Evolutionary conservation across 2,113 vertebrate genomes (phyloP).

Genomic region (Hemichromis elongatus): DNA sequence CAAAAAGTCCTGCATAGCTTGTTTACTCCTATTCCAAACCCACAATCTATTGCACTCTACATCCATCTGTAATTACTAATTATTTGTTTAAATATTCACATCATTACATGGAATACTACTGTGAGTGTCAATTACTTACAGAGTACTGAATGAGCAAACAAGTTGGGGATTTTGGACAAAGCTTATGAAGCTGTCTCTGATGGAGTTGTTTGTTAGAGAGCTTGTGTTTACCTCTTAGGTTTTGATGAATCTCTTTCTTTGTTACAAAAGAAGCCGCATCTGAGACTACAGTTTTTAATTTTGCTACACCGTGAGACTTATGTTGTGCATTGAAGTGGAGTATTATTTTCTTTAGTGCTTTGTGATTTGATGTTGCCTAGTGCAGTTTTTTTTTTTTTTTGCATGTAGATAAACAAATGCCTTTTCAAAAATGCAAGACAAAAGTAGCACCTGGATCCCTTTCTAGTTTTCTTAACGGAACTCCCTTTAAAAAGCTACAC

Average conservation of each 20-base stretch:
- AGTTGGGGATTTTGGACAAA: background rate
- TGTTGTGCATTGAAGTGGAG: background rate
- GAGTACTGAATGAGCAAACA: background rate
- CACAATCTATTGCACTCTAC: background rate
- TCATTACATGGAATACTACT: background rate
- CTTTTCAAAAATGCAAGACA: background rate
- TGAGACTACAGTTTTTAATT: background rate
- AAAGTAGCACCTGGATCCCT: background rate
- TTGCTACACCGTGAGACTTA: background rate
- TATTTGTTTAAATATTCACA: background rate
- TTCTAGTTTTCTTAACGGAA: background rate
- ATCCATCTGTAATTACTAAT: background rate
- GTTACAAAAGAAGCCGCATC: background rate
- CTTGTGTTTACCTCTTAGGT: background rate
- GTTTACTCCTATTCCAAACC: background rate
- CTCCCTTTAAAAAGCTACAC: background rate
- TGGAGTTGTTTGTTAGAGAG: background rate
- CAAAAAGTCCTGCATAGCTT: fast-evolving
- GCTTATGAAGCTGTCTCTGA: background rate
- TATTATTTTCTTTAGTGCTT: background rate
- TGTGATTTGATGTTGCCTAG: background rate
- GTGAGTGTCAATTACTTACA: background rate
- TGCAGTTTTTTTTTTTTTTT: background rate
- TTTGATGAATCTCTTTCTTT: background rate
- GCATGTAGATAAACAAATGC: background rate